Evolutionary conservation across 2,888 invertebrate genomes (phyloP), one percentile per base, ranked within the genome.

Genomic region (Leptinotarsa juncta): DNA sequence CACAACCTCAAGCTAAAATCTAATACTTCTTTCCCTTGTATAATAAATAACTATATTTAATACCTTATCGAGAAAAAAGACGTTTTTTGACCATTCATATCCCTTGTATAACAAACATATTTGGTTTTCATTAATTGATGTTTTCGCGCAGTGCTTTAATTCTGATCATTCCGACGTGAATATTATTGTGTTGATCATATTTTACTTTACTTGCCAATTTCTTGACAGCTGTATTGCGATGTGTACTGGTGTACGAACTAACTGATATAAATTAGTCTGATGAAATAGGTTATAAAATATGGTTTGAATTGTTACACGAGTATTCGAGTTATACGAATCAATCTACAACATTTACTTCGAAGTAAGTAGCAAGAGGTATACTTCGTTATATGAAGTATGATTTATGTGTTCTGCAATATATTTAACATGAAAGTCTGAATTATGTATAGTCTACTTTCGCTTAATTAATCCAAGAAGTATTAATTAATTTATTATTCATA

Each of bases 121-220:
- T 26, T 62, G 7, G 32, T n/a, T 62, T n/a, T 32, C 62, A 62
- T 16, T n/a, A 16, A 1, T 4, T 26, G n/a, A 32, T 15, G 26
- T n/a, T 32, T 32, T 10, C 16, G 10, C n/a, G 10, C 42, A 62
- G 62, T 15, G 32, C 32, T 62, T 32, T 16, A 32, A 62, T 62
- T 62, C 32, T n/a, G 32, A 16, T 4, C 1, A 10, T 18, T 18
- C n/a, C 26, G 62, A 26, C 32, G 42, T 32, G 62, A 7, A 16
- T 32, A 62, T 62, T 62, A n/a, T 62, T 16, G 62, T 62, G 32
- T n/a, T 32, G 62, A 62, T 32, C 62, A 32, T 62, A 62, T 26
- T 62, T 62, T n/a, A 62, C 62, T 32, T 62, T n/a, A n/a, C 32
- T 57, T 62, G 32, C 62, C 62, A 62, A n/a, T 62, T 26, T 62